A percentile compares a stretch with the other conserved stretches of the same genome.
phyloP scores from a whole-genome alignment of 1,140 invertebrate genomes.

The Medauroidea extradentata region DNA sequence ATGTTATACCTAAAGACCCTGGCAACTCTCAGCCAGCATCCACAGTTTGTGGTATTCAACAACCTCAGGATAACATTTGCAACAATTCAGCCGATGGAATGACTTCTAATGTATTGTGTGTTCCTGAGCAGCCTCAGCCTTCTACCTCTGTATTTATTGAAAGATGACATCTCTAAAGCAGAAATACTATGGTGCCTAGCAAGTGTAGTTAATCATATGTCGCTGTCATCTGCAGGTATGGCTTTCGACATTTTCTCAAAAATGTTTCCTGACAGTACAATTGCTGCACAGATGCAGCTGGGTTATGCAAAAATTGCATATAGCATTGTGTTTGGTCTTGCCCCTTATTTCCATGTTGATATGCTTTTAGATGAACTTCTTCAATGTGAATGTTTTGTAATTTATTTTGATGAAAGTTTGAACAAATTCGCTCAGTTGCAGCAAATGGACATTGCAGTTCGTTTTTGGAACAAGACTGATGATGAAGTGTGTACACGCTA shows the following conservation, averaged over 20 bases:
- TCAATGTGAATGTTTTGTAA: conserved; percentile 15
- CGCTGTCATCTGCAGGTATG: conserved; percentile 14
- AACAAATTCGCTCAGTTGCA: conserved; percentile 8
- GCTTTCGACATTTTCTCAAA: conserved; percentile 16
- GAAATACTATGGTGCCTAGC: too few relatives aligned
- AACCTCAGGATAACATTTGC: too few relatives aligned
- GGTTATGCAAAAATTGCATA: conserved; percentile 22
- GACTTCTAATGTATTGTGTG: too few relatives aligned
- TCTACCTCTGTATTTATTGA: too few relatives aligned
- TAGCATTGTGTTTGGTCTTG: conserved; percentile 14
- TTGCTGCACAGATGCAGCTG: conserved; percentile 23
- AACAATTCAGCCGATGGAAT: too few relatives aligned
- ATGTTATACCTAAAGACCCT: too few relatives aligned
- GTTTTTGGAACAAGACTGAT: conserved; percentile 4
- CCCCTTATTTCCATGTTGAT: conserved; percentile 21
- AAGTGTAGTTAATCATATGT: conserved; percentile 1
- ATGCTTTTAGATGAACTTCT: conserved; percentile 1
- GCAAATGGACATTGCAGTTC: conserved; percentile 11
- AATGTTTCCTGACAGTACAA: conserved; percentile 21
- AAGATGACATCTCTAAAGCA: too few relatives aligned
- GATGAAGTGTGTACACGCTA: conserved; percentile 13
- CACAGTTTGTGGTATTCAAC: too few relatives aligned
- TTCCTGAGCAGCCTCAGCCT: too few relatives aligned
- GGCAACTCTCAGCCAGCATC: too few relatives aligned
- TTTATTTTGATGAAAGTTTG: conserved; percentile 24